A percentile compares a stretch with the other conserved stretches of the same genome.
phyloP scores from a whole-genome alignment of 2,113 vertebrate species.

The Epinephelus fuscoguttatus region DNA sequence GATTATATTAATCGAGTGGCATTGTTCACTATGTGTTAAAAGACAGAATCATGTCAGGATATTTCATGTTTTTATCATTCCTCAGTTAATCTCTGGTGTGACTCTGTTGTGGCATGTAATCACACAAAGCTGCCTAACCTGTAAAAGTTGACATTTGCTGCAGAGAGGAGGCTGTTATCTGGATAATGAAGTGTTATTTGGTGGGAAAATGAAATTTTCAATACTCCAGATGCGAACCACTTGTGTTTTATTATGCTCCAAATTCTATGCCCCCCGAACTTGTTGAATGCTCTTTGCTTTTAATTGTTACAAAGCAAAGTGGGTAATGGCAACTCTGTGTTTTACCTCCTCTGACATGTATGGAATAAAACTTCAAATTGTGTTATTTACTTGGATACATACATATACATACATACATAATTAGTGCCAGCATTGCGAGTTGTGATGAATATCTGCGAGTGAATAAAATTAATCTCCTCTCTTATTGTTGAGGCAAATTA shows the following conservation, averaged over 20 bases:
- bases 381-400: not conserved
- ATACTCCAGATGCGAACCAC: slow-evolving; percentile 7
- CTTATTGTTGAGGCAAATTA: slow-evolving; percentile 7
- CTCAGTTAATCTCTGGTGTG: not conserved
- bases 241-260: not conserved
- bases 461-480: slow-evolving; percentile 2
- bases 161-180: not conserved
- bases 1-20: not conserved
- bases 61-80: not conserved
- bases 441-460: not conserved
- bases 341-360: not conserved
- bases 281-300: not conserved
- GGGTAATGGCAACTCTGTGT: not conserved
- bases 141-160: not conserved
- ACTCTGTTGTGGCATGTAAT: slow-evolving; percentile 2
- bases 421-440: not conserved
- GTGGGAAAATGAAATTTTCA: not conserved
- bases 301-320: not conserved
- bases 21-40: slow-evolving; percentile 22
- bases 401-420: not conserved
- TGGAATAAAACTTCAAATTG: slow-evolving; percentile 10
- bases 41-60: not conserved
- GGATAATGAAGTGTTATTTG: not conserved
- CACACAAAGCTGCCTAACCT: slow-evolving; percentile 6
- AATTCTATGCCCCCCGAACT: not conserved